A percentile compares a stretch with the other conserved stretches of the same genome.
Evolutionary conservation across 2,797 vertebrate species (phyloP).

Genomic region (Psittacula echo): DNA sequence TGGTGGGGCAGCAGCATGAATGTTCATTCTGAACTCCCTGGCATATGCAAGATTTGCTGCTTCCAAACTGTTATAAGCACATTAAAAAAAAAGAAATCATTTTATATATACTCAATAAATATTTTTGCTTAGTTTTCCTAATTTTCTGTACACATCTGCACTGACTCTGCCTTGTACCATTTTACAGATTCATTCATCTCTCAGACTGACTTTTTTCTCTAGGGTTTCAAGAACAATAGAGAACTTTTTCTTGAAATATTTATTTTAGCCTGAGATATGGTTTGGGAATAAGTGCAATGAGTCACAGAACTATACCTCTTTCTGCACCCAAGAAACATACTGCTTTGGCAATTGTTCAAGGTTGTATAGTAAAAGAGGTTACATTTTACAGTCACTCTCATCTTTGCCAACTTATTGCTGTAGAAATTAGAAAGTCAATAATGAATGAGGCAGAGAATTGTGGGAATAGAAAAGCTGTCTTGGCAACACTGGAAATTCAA

Average conservation of each 20-base stretch:
- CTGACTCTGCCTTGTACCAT: neutral
- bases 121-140: neutral
- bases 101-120: neutral
- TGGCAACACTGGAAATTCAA: neutral
- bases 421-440: conserved; percentile 54
- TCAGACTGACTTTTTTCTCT: neutral
- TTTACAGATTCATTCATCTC: neutral
- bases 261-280: neutral
- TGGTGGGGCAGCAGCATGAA: neutral
- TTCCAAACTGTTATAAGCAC: neutral
- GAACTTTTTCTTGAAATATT: neutral
- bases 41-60: neutral
- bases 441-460: neutral
- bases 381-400: neutral
- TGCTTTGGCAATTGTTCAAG: neutral
- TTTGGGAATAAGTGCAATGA: neutral
- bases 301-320: neutral
- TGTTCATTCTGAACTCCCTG: neutral
- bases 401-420: neutral
- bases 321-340: neutral
- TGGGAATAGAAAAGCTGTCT: neutral
- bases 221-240: neutral
- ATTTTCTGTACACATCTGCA: neutral
- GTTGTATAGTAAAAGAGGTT: neutral
- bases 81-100: neutral